phyloP scores from a whole-genome alignment of 1,140 invertebrate species.

The Vollenhovia emeryi region DNA sequence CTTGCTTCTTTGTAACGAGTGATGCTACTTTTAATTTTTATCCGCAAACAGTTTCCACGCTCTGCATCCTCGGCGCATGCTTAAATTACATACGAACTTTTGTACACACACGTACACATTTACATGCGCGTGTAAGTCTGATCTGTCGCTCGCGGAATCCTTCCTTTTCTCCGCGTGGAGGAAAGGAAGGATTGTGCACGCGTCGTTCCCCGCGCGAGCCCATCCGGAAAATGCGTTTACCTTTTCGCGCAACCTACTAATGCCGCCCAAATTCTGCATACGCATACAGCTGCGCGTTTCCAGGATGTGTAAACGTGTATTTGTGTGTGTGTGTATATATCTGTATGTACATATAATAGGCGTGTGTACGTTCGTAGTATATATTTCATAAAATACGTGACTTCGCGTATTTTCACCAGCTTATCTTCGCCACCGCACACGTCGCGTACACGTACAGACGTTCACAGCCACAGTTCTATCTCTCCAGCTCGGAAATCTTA shows the following conservation, averaged over 20 bases:
- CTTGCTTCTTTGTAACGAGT: neutral
- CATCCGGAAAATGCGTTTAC: constrained; percentile 71
- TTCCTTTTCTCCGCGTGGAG: too few species aligned
- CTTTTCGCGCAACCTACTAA: constrained; percentile 70
- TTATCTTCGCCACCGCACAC: constrained; percentile 79
- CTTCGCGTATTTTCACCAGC: constrained; percentile 79
- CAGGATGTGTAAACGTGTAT: neutral
- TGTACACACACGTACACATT: too few species aligned
- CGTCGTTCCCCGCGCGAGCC: constrained; percentile 43
- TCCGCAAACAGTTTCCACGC: neutral
- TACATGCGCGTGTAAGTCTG: neutral
- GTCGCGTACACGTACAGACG: constrained; percentile 47
- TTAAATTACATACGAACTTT: constrained; percentile 18
- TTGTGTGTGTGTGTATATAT: neutral
- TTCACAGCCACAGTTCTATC: neutral
- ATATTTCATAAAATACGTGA: constrained; percentile 83
- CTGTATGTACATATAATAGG: neutral
- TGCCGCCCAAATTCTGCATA: constrained; percentile 71
- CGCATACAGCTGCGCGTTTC: constrained; percentile 2
- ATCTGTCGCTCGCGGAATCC: constrained; percentile 29
- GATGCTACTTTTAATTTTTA: neutral
- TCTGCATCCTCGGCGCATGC: neutral
- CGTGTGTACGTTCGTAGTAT: constrained; percentile 47
- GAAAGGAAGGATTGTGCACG: constrained; percentile 43
- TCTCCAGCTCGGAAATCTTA: neutral